Percentiles rank a stretch among this genome's conserved stretches.
phyloP scores from a whole-genome alignment of 1,140 invertebrate species.

The Trichonephila clavipes region DNA sequence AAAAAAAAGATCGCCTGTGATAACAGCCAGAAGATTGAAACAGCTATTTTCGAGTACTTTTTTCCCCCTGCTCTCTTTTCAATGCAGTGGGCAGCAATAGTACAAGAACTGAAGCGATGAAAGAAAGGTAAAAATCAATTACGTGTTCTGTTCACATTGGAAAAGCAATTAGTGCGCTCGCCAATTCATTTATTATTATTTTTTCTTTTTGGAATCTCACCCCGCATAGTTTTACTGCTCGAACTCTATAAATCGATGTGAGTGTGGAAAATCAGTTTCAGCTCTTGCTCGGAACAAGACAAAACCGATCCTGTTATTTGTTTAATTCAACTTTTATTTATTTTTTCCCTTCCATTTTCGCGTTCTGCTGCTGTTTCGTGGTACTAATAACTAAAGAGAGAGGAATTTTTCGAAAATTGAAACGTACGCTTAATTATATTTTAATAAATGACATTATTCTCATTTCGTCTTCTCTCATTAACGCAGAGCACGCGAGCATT shows the following conservation, averaged over 20 bases:
- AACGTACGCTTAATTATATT: no score
- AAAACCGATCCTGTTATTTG: background rate
- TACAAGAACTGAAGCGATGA: background rate
- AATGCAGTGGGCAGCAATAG: background rate
- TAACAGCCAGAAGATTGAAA: constrained; percentile 4
- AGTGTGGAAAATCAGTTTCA: background rate
- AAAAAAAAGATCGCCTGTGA: background rate
- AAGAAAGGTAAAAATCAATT: constrained; percentile 21
- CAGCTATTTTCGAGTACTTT: background rate
- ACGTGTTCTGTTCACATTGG: background rate
- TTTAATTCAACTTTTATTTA: no score
- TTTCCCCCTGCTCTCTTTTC: background rate
- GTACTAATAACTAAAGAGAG: no score
- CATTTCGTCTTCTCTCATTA: no score
- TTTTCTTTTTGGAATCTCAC: background rate
- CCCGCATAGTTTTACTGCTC: background rate
- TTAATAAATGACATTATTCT: no score
- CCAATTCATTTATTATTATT: constrained; percentile 12
- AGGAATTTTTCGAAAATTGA: no score
- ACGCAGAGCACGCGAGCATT: no score
- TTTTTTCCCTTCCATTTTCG: no score
- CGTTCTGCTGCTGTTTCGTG: no score
- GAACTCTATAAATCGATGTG: background rate
- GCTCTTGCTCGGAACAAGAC: background rate
- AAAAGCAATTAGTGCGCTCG: constrained; percentile 11